These are phyloP conservation scores for Lampropteryx suffumata DNA, from an alignment of 2,888 invertebrate genomes.

Conservation along the genomic window DNA sequence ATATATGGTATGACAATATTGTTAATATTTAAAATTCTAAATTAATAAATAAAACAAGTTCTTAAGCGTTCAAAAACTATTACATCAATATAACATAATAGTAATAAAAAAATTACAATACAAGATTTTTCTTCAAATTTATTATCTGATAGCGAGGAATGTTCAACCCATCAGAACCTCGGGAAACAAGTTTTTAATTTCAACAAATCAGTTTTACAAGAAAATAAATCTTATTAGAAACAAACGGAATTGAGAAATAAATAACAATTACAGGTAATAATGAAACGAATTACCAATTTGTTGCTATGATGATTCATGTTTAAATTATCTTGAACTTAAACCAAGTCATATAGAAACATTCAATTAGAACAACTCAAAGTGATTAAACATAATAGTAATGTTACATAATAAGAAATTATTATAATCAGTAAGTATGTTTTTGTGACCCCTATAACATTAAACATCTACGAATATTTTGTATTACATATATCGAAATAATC, in stretches of 20 bases:
- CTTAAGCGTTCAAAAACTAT: too few species aligned
- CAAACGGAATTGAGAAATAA: slow-evolving; percentile 20
- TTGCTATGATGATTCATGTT: background rate
- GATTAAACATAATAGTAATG: slow-evolving; percentile 21
- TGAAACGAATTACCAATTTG: background rate
- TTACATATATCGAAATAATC: slow-evolving; percentile 32
- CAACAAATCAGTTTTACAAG: slow-evolving; percentile 16
- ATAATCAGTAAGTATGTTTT: slow-evolving; percentile 33
- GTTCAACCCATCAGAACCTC: slow-evolving; percentile 12
- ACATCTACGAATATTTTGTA: slow-evolving; percentile 30
- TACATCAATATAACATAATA: too few species aligned
- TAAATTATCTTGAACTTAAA: background rate
- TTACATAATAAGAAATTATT: slow-evolving; percentile 23
- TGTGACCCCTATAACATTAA: slow-evolving; percentile 39
- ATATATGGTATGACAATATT: too few species aligned
- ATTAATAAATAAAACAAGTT: too few species aligned
- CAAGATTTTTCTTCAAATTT: too few species aligned
- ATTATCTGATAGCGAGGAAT: background rate
- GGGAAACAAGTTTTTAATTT: slow-evolving; percentile 22
- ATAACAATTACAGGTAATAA: slow-evolving; percentile 15
- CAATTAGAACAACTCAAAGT: slow-evolving; percentile 10
- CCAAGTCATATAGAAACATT: slow-evolving; percentile 5
- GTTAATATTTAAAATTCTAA: too few species aligned
- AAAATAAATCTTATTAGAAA: slow-evolving; percentile 21
- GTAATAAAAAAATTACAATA: too few species aligned